Percentiles rank a stretch among this genome's conserved stretches.
Evolutionary conservation across 1,140 invertebrate genomes (phyloP).

Genomic region (Drosophila seguyi): DNA sequence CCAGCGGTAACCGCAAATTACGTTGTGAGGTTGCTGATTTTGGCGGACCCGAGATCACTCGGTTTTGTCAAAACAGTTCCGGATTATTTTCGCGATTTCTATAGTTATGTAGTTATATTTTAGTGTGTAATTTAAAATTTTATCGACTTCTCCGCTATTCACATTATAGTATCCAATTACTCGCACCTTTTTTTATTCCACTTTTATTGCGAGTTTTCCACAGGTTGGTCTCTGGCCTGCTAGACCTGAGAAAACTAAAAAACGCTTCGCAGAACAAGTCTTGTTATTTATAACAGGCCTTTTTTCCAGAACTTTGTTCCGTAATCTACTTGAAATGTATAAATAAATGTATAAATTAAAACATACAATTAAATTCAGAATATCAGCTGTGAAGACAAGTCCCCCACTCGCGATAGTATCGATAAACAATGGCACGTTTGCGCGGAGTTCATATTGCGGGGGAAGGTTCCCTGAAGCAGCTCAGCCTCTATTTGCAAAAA

Average conservation of each 20-base stretch:
- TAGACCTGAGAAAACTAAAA: background rate
- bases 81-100: background rate
- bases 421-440: background rate
- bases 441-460: background rate
- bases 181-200: background rate
- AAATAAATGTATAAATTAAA: conserved; percentile 13
- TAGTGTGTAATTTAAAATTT: background rate
- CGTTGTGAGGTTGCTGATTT: conserved; percentile 2
- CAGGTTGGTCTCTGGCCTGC: background rate
- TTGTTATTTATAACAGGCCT: background rate
- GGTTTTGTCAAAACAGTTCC: background rate
- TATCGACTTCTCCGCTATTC: background rate
- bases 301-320: background rate
- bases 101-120: background rate
- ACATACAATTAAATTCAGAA: background rate
- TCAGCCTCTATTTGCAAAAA: too few relatives aligned
- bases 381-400: background rate
- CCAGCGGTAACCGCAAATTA: background rate
- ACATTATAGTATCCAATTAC: background rate
- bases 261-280: background rate
- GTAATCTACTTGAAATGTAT: background rate
- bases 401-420: background rate
- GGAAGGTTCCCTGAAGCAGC: background rate
- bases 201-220: background rate
- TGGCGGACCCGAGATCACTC: background rate